Base-by-base conservation (phyloP, 2,888 invertebrate species). In the Philopedon plagiatum region DNA sequence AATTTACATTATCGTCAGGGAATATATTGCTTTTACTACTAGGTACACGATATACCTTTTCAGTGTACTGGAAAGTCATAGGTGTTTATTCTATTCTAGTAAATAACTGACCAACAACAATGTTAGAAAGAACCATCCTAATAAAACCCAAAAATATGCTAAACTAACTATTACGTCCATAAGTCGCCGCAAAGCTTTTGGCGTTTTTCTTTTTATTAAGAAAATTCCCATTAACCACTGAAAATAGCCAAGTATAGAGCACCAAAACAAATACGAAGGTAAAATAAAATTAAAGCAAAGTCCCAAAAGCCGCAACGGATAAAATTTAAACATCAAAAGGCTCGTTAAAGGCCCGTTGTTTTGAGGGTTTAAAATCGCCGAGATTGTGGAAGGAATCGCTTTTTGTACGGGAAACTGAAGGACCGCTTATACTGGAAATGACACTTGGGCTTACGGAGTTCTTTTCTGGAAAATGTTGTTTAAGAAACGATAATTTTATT, bases 291-390 rank as follows among this genome's bases (percentile, higher is more conserved):
- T 54, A 54, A 54, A 54, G 29, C 51, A 26, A 54, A 11, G 26
- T 60, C 60, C 21, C 19, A n/a, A 46, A 51, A 61, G 57, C 67
- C 65, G 56, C 57, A 57, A 39, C 65, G 26, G 44, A 67, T 49
- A 29, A 58, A 67, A 60, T 67, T 67, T 67, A 26, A 65, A 65
- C 67, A 67, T 67, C 67, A 67, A 67, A 67, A 60, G 67, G 13
- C 51, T 54, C 46, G 65, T 65, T 65, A 57, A 46, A 65, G 56
- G 65, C 54, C 64, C 57, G 65, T 65, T 65, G 60, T 67, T 67
- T 60, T 15, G n/a, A 32, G 60, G 29, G 67, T 57, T 67, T 67
- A 67, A 67, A 60, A 67, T 67, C 46, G 67, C 18, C 60, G 51
- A 49, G 51, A 60, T 67, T 60, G 67, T 39, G 67, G 67, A 67